Percentiles rank a stretch among this genome's conserved stretches.
Conservation (phyloP, 1,140 invertebrate species). For the honey bee (Apis mellifera) region Amel_HAv3.1 CM009936.2:3848501-3849000, state of each 20-base stretch:
- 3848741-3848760: background rate
- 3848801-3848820: background rate
- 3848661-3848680: background rate
- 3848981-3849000: background rate
- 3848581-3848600: slow-evolving; percentile 1
- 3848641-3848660: background rate
- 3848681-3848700: accelerated
- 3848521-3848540: background rate
- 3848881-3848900: background rate
- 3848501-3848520: background rate
- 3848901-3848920: background rate
- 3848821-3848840: background rate
- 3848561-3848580: background rate
- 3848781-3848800: background rate
- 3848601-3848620: background rate
- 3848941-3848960: background rate
- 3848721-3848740: background rate
- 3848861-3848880: background rate
- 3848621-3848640: background rate
- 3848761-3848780: background rate
- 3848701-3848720: background rate
- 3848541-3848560: background rate
- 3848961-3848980: background rate
- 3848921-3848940: no score
- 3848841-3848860: background rate